phyloP scores from a whole-genome alignment of 2,113 vertebrate species.

The Tricholaema leucomelas region DNA sequence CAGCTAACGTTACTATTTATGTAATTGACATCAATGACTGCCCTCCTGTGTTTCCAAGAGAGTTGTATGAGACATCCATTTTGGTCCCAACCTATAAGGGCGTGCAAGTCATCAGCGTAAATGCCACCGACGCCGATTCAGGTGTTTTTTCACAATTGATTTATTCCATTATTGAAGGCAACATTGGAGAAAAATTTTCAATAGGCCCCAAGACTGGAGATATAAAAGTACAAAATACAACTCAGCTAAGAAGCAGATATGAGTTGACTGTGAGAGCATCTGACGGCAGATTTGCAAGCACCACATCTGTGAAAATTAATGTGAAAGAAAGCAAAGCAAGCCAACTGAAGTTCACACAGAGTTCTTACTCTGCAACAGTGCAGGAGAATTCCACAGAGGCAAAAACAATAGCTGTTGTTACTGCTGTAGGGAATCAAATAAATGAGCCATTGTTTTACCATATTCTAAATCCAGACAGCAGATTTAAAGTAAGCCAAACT shows the following conservation, averaged over 20 bases:
- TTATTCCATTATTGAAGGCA: slow-evolving; percentile 93
- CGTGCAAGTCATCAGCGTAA: slow-evolving; percentile 85
- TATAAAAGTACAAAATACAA: slow-evolving; percentile 90
- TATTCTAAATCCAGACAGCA: slow-evolving; percentile 92
- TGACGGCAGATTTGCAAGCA: slow-evolving; percentile 88
- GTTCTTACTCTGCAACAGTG: slow-evolving; percentile 84
- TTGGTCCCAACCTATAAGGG: slow-evolving; percentile 91
- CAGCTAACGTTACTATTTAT: slow-evolving; percentile 91
- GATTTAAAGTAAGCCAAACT: slow-evolving; percentile 90
- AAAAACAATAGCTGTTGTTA: slow-evolving; percentile 86
- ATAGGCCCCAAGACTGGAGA: slow-evolving; percentile 82
- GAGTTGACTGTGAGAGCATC: slow-evolving; percentile 90
- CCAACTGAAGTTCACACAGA: slow-evolving; percentile 89
- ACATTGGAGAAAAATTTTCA: slow-evolving; percentile 94
- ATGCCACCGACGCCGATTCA: slow-evolving; percentile 91
- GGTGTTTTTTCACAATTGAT: slow-evolving; percentile 86
- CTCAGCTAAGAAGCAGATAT: slow-evolving; percentile 92
- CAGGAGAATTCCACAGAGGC: slow-evolving; percentile 88
- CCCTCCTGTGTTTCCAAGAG: slow-evolving; percentile 86
- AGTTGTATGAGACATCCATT: slow-evolving; percentile 85
- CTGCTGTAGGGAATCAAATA: slow-evolving; percentile 88
- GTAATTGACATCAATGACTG: slow-evolving; percentile 95
- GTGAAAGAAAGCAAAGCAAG: slow-evolving; percentile 91
- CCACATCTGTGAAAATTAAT: slow-evolving; percentile 87
- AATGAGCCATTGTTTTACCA: slow-evolving; percentile 93